Conservation (phyloP, 92 coral and sea anemone species). For the Bergia puertoricense region DNA sequence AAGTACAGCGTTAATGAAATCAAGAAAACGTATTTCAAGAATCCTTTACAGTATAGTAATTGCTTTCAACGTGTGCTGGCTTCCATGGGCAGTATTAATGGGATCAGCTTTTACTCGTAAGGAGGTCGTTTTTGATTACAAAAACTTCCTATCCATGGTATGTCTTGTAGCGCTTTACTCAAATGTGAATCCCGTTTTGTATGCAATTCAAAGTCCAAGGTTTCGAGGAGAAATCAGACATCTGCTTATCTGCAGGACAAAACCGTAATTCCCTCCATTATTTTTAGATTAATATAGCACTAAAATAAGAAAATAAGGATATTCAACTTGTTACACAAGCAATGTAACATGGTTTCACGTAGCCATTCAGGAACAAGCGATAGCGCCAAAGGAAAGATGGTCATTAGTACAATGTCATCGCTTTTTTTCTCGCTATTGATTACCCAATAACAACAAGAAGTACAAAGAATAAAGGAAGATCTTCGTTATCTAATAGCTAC, state of each 20-base stretch:
- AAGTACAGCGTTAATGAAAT: neutral
- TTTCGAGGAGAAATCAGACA: conserved; percentile 3
- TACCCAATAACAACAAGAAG: no score
- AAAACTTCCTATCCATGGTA: neutral
- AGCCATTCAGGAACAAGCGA: no score
- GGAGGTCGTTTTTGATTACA: neutral
- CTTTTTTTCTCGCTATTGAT: no score
- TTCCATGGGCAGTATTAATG: neutral
- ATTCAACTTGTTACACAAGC: no score
- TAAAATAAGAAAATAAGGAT: no score
- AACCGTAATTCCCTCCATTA: neutral
- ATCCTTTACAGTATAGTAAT: neutral
- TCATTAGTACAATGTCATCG: no score
- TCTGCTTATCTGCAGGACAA: neutral
- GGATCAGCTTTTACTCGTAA: neutral
- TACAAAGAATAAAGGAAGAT: no score
- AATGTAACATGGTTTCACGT: no score
- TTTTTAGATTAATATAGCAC: no score
- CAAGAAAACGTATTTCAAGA: conserved; percentile 13
- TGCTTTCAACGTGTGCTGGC: neutral
- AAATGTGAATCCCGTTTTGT: conserved; percentile 5
- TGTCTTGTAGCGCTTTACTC: conserved; percentile 7
- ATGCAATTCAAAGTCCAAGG: conserved; percentile 21
- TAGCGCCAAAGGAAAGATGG: no score
- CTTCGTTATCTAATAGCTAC: no score